Evolutionary conservation across 1,140 invertebrate genomes (phyloP), one percentile per base, ranked within the genome.

Genomic region (Epicauta chinensis): DNA sequence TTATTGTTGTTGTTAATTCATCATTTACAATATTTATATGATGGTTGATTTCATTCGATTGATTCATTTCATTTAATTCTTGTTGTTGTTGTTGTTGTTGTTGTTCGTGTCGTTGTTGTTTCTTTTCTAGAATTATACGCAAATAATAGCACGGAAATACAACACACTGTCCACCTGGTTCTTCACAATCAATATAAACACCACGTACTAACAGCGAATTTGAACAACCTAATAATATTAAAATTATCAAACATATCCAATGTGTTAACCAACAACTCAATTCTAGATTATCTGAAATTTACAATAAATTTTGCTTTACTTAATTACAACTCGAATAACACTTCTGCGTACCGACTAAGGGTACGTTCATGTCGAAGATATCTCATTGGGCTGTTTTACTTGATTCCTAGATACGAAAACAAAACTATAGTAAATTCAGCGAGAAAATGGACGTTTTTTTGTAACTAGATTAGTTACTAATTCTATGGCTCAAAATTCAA

Each of bases 161-260:
- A 0, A 89, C 86, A 63, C 88, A 89, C 59, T 87, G 79, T 4
- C 86, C 86, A 1, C 81, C 81, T 0, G 83, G 80, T 56, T 89
- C 87, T 63, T 90, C 87, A 0, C 81, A 87, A 68, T 91, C 88
- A 32, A 90, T 88, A 66, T 87, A 89, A 1, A 92, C 86, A 1
- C 88, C 89, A 36, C 88, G 77, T 1, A 90, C 88, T 23, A 92
- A 73, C 16, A 91, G 77, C 0, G 87, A 89, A 70, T 91, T 91
- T 55, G 86, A 84, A 62, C 86, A 89, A 56, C 89, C 89, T n/a
- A 91, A 71, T 1, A 90, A 75, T 3, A 89, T 81, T 11, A 91
- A 75, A n/a, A 89, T 70, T 1, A 82, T 65, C 37, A 91, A 78
- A 40, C 84, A 85, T 16, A 84, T 77, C 35, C 81, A 70, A 67